Conservation (phyloP, 2,888 invertebrate species). For the Xylocampa areola region DNA sequence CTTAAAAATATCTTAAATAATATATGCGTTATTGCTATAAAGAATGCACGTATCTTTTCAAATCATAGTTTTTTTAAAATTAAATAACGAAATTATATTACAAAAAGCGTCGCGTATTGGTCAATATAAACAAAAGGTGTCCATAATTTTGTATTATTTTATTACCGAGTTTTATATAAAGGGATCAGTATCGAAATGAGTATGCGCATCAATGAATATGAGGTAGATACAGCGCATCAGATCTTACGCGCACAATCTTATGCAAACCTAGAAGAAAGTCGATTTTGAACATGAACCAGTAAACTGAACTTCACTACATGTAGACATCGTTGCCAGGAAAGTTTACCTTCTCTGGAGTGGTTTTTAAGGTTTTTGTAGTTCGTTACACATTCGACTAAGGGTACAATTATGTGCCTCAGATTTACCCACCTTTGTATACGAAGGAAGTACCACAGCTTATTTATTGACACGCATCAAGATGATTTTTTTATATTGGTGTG, state of each 20-base stretch:
- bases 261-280: background rate
- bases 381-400: background rate
- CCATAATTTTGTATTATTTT: background rate
- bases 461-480: constrained; percentile 34
- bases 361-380: too few species aligned
- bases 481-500: constrained; percentile 18
- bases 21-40: constrained; percentile 35
- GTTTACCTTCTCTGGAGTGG: too few species aligned
- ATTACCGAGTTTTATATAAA: constrained; percentile 18
- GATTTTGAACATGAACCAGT: too few species aligned
- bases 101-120: background rate
- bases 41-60: constrained; percentile 38
- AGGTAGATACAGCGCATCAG: background rate
- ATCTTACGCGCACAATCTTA: too few species aligned
- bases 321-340: too few species aligned
- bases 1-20: background rate
- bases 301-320: too few species aligned
- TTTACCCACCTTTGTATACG: background rate
- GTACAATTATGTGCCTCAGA: background rate
- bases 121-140: background rate
- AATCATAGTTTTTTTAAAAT: constrained; percentile 27
- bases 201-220: constrained; percentile 33
- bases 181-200: constrained; percentile 50
- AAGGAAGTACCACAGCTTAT: background rate
- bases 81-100: constrained; percentile 27